Conservation (phyloP, 2,888 invertebrate species). For the Melikaiella ostensackeni region DNA sequence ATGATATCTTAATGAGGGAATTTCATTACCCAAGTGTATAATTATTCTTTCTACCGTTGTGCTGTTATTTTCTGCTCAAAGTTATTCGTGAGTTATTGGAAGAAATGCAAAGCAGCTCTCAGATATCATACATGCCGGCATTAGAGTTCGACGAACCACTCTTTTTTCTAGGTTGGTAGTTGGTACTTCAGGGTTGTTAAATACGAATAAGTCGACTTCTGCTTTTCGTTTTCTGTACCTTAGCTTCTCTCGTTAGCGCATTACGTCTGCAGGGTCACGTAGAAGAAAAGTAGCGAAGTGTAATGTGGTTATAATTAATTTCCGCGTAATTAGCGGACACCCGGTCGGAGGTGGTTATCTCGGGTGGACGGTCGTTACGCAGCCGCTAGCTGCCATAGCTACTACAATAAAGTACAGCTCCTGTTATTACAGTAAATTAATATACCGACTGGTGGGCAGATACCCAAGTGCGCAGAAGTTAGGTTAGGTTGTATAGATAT, state of each 20-base stretch:
- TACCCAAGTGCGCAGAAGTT: slow-evolving; percentile 32
- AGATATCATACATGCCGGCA: background rate
- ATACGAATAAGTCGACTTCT: slow-evolving; percentile 19
- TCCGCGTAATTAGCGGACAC: slow-evolving; percentile 70
- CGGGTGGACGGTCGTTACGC: slow-evolving; percentile 65
- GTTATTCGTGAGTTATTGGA: background rate
- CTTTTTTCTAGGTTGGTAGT: slow-evolving; percentile 15
- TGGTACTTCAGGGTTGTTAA: slow-evolving; percentile 31
- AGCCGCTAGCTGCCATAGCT: slow-evolving; percentile 43
- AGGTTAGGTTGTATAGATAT: slow-evolving; percentile 32
- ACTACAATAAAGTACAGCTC: slow-evolving; percentile 36
- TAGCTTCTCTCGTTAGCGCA: slow-evolving; percentile 36
- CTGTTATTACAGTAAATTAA: slow-evolving; percentile 41
- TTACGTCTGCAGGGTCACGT: slow-evolving; percentile 40
- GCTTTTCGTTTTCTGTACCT: slow-evolving; percentile 29
- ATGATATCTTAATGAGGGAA: background rate
- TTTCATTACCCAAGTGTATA: no score
- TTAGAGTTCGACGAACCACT: background rate
- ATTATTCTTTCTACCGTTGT: no score
- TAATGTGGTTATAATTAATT: slow-evolving; percentile 70
- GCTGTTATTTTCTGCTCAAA: no score
- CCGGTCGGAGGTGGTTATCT: slow-evolving; percentile 64
- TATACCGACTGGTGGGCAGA: slow-evolving; percentile 37
- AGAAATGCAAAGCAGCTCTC: background rate
- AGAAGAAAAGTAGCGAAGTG: slow-evolving; percentile 56